Base-by-base conservation (phyloP, 2,113 vertebrate genomes). In the Platysteira castanea region DNA sequence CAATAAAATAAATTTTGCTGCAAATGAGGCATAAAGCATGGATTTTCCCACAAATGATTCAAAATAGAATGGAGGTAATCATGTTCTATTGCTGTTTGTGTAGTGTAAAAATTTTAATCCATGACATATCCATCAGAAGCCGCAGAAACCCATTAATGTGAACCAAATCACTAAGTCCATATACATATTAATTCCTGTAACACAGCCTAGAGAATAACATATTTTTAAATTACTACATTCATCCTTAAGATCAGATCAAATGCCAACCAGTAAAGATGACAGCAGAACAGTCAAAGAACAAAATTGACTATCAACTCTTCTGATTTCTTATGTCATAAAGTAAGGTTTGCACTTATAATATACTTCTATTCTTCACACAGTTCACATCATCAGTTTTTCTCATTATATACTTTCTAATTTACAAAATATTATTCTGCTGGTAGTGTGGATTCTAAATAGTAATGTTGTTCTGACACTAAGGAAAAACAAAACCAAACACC, bases 1-100 rank as follows among this genome's bases (percentile, higher is more conserved):
- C 65, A 96, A 94, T 95, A 97, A 97, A 97, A 97, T 92, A 97
- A 89, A 96, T 97, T 97, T 97, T 97, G 82, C 14, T 92, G 86
- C 44, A 97, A 97, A 98, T 98, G 96, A 97, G 85, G 95, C 96
- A 95, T 96, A 96, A 97, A 93, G 67, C 80, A 93, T 6, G 24
- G 85, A 96, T 97, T 97, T 97, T 90, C 89, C 64, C 77, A 96
- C 76, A 86, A 96, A 90, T 46, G 39, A 86, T 94, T 96, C 79
- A 91, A 97, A 97, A 92, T 14, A 96, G 92, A 96, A 95, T 81
- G 60, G 57, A 95, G 92, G 79, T 74, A 90, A 84, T 96, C 94
- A 89, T 83, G 61, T 83, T 88, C 81, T 88, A 92, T 39, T 90
- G 52, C 61, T 92, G 74, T 84, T 89, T 47, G 47, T 70, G 52